Evolutionary conservation across 2,888 invertebrate genomes (phyloP), one percentile per base, ranked within the genome.

Genomic region (Tridacna gigas): DNA sequence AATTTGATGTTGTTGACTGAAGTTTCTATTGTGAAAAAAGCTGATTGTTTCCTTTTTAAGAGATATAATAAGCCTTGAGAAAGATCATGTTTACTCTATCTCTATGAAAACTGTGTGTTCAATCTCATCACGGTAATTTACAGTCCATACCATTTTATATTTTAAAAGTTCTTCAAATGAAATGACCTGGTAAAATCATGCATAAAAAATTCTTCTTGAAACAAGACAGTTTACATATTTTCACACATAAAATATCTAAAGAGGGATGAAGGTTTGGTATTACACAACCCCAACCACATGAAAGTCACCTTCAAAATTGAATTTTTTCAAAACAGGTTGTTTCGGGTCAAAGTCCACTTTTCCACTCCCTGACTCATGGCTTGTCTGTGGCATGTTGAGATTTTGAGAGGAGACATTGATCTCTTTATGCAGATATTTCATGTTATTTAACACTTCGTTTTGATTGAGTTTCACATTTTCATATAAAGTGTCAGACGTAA

Each of bases 271-370:
- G 37, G 37, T 37, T 37, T 37, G 37, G 37, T 7, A 56, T 56
- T 77, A 92, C 37, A 92, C 90, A 22, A 92, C 91, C 12, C 92
- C 92, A 69, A 92, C 91, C 63, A 92, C 91, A 88, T 92, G 90
- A 86, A 91, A 93, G 73, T 92, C 92, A 48, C 91, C 91, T 77
- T 91, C 89, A 69, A 90, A 87, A 25, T 89, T 90, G 75, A 91
- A 90, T 74, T 91, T 89, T 74, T 89, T 89, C 12, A 88, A 79
- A 15, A 80, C 84, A 0, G 88, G 79, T 61, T 90, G 89, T 78
- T 90, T 89, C 9, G 87, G 69, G 47, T 89, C 88, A 51, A 67
- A 82, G 37, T 89, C 88, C 22, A 69, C 48, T 22, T 74, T 76
- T 18, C 73, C 71, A 56, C 71, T 65, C 22, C 47, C 69, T 28